Evolutionary conservation across 2,888 invertebrate species (phyloP), one percentile per base, ranked within the genome.

Genomic region (Eulithis testata): DNA sequence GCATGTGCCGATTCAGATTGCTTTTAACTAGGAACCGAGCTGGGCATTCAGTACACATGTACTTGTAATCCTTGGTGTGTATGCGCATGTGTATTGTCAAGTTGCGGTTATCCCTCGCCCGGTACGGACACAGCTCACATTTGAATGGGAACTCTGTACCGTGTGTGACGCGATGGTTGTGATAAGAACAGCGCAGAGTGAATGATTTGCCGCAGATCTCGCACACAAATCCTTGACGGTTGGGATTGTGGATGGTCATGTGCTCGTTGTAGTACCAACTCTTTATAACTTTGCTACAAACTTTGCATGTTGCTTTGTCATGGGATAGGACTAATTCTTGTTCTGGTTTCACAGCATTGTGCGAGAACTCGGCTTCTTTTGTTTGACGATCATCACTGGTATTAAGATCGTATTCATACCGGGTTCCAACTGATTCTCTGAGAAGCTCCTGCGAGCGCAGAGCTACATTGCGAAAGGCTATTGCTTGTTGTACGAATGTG

Each of bases 201-300:
- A 87, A 88, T 12, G 84, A 82, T 62, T 87, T 88, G 2, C 88
- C 88, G 66, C 88, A 88, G 0, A 88, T 71, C 65, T 88, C 87
- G 72, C 88, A 88, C 2, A 88, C 77, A 76, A 84, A 87, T 50
- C 84, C 84, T 49, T 84, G 80, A 27, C 83, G 83, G 52, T 86
- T 78, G 3, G 86, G 85, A 60, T 88, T 85, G 70, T 87, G 86
- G 80, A 86, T 81, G 0, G 85, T 85, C 56, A 86, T 66, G 68
- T 87, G 87, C 61, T 86, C 83, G 65, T 84, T 87, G 45, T 80
- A 83, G 69, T 86, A 86, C 7, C 85, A 83, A 44, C 77, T 76
- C 60, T 78, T 84, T 6, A 88, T 75, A 8, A 85, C 73, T 77
- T 88, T 87, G 27, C 64, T 68, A 52, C 73, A 73, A 47, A 72